Conservation (phyloP, 2,888 invertebrate genomes). For the Capitulum mitella region DNA sequence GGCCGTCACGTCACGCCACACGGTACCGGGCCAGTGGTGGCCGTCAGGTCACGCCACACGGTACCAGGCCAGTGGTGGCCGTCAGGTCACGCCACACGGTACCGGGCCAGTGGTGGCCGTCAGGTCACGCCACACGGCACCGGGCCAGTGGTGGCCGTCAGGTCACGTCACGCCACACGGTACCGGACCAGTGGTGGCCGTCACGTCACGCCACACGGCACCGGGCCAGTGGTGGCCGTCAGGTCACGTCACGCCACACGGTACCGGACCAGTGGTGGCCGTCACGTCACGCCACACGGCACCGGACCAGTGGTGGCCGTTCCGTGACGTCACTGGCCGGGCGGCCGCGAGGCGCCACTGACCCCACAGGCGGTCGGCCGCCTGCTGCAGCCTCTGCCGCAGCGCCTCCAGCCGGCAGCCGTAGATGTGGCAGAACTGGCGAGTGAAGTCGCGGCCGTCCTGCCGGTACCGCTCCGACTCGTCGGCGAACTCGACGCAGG, state of each 20-base stretch:
- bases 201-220: neutral
- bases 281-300: neutral
- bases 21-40: too few species aligned
- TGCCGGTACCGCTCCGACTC: neutral
- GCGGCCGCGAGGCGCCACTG: neutral
- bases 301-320: too few species aligned
- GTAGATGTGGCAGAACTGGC: slow-evolving; percentile 60
- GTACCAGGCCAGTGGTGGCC: too few species aligned
- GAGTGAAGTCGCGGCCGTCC: slow-evolving; percentile 38
- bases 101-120: too few species aligned
- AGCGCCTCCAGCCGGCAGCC: slow-evolving; percentile 67
- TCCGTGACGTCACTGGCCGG: neutral
- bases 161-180: too few species aligned
- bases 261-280: neutral
- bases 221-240: too few species aligned
- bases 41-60: too few species aligned
- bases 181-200: neutral
- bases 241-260: neutral
- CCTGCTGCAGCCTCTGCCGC: slow-evolving; percentile 67
- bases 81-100: too few species aligned
- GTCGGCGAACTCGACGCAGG: too few species aligned
- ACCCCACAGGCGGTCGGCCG: slow-evolving; percentile 64
- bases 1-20: too few species aligned
- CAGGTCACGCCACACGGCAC: too few species aligned
- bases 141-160: too few species aligned